Base-by-base conservation (phyloP, 2,888 invertebrate genomes). In the Automeris io region DNA sequence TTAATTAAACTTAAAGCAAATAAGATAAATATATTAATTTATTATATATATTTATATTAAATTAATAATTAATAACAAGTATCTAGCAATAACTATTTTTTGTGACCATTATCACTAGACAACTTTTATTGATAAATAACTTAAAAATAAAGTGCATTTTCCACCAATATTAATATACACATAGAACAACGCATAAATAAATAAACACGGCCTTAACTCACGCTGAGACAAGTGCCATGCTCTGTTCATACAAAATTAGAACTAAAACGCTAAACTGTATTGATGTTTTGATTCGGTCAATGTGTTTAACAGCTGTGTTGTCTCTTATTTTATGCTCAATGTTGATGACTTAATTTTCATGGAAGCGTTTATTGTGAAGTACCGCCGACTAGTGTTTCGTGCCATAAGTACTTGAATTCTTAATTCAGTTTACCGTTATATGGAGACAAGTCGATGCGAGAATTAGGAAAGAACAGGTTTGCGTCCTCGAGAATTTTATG, bases 201-300 rank as follows among this genome's bases (percentile, higher is more conserved):
- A 66, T 60, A 45, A 45, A 58, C 50, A 54, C 61, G 47, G 48
- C 42, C 43, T 43, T 47, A 44, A 57, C 57, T 49, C 54, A 49
- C 51, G 56, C 49, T 57, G 65, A 71, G 71, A 79, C 76, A 74
- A 77, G 70, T 71, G 71, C 67, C 74, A 75, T 74, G 68, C 64
- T 75, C 58, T 54, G 58, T 60, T 66, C 66, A 73, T 71, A 71
- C 73, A 49, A 69, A 78, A 79, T 77, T 76, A 74, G 76, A 76
- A 70, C 67, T 57, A 67, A 68, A 72, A 74, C 70, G 65, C 74
- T 71, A 61, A 67, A 67, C 60, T 75, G 76, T 77, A 75, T 72
- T 68, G 63, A 57, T 70, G 64, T 68, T 71, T 66, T 63, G 66
- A 69, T 70, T 65, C 57, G 47, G 61, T 53, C 60, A 71, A 75